Conservation (phyloP, 2,888 invertebrate species). For the Dromius quadrimaculatus region DNA sequence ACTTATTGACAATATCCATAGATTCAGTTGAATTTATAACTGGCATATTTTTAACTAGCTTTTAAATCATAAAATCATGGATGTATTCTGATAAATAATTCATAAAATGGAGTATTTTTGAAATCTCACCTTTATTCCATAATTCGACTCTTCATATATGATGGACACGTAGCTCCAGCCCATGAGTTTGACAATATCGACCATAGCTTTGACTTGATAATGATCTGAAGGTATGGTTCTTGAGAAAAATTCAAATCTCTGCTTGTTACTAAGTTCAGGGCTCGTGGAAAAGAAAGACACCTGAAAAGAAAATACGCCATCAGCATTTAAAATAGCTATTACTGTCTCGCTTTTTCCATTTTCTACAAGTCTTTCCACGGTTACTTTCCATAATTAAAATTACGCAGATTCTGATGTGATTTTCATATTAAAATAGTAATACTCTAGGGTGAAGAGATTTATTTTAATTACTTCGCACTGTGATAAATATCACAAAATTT, state of each 20-base stretch:
- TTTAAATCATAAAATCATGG: too few relatives aligned
- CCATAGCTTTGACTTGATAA: conserved; percentile 95
- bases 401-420: conserved; percentile 32
- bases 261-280: conserved; percentile 93
- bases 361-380: not conserved
- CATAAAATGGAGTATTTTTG: too few relatives aligned
- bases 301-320: conserved; percentile 69
- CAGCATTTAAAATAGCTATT: not conserved
- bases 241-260: conserved; percentile 94
- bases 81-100: too few relatives aligned
- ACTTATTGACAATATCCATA: too few relatives aligned
- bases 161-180: conserved; percentile 96
- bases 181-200: conserved; percentile 87
- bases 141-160: conserved; percentile 96
- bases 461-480: conserved; percentile 46
- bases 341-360: not conserved
- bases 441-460: conserved; percentile 21
- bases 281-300: conserved; percentile 97
- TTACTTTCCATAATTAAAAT: conserved; percentile 50
- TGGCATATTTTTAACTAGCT: too few relatives aligned
- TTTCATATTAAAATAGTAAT: conserved; percentile 39
- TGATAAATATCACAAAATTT: conserved; percentile 20
- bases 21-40: too few relatives aligned
- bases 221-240: conserved; percentile 95
- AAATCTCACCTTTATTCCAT: conserved; percentile 91